Evolutionary conservation across 2,797 vertebrate genomes (phyloP).

Genomic region (Threskiornis aethiopicus): DNA sequence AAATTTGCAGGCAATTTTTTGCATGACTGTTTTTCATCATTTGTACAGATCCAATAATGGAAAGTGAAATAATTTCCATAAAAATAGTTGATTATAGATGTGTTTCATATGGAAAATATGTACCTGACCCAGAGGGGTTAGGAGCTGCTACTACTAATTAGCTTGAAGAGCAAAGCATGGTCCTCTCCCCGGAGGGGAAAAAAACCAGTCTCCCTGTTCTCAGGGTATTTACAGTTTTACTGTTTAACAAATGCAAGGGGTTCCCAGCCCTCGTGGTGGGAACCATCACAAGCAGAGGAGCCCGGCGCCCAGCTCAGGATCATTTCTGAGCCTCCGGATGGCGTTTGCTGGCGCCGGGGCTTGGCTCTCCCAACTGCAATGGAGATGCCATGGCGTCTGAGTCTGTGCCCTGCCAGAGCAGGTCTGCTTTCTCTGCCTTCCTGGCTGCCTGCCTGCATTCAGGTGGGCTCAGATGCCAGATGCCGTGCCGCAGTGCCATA

Average conservation of each 20-base stretch:
- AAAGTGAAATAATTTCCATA: constrained; percentile 37
- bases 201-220: constrained; percentile 52
- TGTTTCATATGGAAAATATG: constrained; percentile 43
- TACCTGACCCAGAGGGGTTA: constrained; percentile 50
- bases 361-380: neutral
- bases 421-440: neutral
- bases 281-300: neutral
- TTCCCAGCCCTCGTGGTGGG: neutral
- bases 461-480: neutral
- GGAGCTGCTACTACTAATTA: constrained; percentile 52
- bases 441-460: neutral
- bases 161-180: constrained; percentile 46
- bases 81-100: constrained; percentile 36
- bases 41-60: constrained; percentile 35
- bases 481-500: neutral
- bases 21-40: constrained; percentile 50
- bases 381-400: neutral
- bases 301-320: neutral
- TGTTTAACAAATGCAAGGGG: constrained; percentile 3
- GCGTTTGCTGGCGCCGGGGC: accelerated
- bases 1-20: constrained; percentile 19
- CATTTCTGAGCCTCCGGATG: accelerated
- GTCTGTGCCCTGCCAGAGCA: neutral
- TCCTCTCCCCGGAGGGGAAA: constrained; percentile 13
- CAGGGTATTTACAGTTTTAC: constrained; percentile 49